These are phyloP conservation scores for Diabrotica balteata DNA, from an alignment of 2,888 invertebrate species.

Conservation along the genomic window DNA sequence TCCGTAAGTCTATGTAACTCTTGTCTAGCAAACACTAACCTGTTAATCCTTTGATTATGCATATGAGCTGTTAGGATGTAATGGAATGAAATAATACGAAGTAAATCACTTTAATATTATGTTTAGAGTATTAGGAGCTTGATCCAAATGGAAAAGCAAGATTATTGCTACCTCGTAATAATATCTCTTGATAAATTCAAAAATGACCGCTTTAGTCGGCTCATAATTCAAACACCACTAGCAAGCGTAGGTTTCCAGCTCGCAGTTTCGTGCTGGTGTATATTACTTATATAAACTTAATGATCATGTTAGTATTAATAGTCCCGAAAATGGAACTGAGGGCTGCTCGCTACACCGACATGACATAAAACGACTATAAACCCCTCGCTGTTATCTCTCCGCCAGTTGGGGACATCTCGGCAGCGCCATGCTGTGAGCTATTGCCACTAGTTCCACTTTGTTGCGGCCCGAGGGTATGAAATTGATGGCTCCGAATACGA, in stretches of 20 bases:
- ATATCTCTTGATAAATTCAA: not conserved
- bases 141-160: too few relatives aligned
- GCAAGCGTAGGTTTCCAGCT: slow-evolving; percentile 1
- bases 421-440: slow-evolving; percentile 26
- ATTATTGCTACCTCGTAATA: too few relatives aligned
- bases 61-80: too few relatives aligned
- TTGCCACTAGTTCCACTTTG: slow-evolving; percentile 25
- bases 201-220: not conserved
- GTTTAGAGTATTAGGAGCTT: too few relatives aligned
- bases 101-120: too few relatives aligned
- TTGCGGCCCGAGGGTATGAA: slow-evolving; percentile 17
- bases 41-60: too few relatives aligned
- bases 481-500: slow-evolving; percentile 16
- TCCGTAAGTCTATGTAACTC: too few relatives aligned
- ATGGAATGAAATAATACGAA: too few relatives aligned
- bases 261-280: not conserved
- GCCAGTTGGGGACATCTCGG: slow-evolving; percentile 33
- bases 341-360: slow-evolving; percentile 17
- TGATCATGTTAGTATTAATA: slow-evolving; percentile 32
- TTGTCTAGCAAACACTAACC: too few relatives aligned
- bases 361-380: slow-evolving; percentile 30
- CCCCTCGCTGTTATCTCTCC: slow-evolving; percentile 29
- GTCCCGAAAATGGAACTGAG: slow-evolving; percentile 22
- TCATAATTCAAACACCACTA: not conserved
- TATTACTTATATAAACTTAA: slow-evolving; percentile 27